phyloP scores from a whole-genome alignment of 2,113 vertebrate species.

The Polypterus senegalus region DNA sequence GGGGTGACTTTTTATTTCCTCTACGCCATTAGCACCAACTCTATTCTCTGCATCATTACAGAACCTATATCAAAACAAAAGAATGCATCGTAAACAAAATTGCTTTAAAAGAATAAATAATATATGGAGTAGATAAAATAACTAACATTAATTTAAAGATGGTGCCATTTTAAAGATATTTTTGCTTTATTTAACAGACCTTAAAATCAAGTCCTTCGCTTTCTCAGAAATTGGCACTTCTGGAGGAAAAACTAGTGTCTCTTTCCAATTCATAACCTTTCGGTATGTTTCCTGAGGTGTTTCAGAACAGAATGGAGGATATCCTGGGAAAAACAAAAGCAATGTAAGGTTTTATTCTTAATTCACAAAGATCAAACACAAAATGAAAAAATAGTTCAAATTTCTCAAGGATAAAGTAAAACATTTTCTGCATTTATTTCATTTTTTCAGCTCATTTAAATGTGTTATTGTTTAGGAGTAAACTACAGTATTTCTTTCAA shows the following conservation, averaged over 20 bases:
- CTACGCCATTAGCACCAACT: slow-evolving; percentile 78
- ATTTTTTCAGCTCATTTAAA: background rate
- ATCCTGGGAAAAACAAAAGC: slow-evolving; percentile 50
- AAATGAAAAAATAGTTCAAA: background rate
- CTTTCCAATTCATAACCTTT: slow-evolving; percentile 99
- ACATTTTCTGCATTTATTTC: background rate
- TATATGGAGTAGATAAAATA: background rate
- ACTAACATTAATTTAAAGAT: background rate
- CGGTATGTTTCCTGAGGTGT: slow-evolving; percentile 94
- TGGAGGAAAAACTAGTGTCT: slow-evolving; percentile 87
- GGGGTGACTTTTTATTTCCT: slow-evolving; percentile 82
- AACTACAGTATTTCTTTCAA: too few species aligned
- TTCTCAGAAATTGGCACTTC: slow-evolving; percentile 95
- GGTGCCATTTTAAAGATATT: too few species aligned
- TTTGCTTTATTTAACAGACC: slow-evolving; percentile 38
- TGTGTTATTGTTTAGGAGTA: too few species aligned
- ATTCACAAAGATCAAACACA: too few species aligned
- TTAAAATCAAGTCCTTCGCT: slow-evolving; percentile 87
- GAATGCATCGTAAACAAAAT: background rate
- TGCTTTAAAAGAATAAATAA: background rate
- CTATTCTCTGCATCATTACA: slow-evolving; percentile 86
- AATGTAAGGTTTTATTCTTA: too few species aligned
- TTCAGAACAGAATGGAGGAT: slow-evolving; percentile 96
- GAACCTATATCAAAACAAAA: slow-evolving; percentile 52
- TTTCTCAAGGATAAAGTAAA: background rate